These are phyloP conservation scores for Listrodromus nycthemerus DNA, from an alignment of 2,888 invertebrate genomes.

Conservation along the genomic window DNA sequence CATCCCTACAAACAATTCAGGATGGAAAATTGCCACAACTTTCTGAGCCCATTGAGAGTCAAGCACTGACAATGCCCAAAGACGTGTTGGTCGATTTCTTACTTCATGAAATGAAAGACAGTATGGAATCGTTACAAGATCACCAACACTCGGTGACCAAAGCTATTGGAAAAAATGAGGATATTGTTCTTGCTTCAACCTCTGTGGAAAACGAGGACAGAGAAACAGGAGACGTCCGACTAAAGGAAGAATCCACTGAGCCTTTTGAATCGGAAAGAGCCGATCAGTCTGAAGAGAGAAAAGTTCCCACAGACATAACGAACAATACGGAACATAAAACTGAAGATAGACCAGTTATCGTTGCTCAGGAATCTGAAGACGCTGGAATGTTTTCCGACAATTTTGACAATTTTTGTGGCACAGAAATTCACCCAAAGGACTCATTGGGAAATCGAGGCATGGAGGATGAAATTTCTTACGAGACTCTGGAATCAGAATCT, in stretches of 20 bases:
- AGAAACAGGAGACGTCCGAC: background rate
- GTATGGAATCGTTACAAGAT: conserved; percentile 21
- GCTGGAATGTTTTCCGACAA: conserved; percentile 58
- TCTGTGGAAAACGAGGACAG: conserved; percentile 46
- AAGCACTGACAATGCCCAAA: conserved; percentile 21
- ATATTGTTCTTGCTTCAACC: conserved; percentile 19
- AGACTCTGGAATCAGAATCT: conserved; percentile 45
- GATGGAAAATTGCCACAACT: background rate
- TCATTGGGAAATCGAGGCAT: conserved; percentile 10
- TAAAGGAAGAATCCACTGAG: conserved; percentile 3
- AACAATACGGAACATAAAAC: conserved; percentile 11
- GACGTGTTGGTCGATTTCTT: conserved; percentile 38
- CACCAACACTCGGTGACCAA: conserved; percentile 26
- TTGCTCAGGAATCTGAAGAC: conserved; percentile 51
- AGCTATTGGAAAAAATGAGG: conserved; percentile 18
- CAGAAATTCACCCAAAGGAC: conserved; percentile 2
- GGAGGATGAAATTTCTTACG: conserved; percentile 48
- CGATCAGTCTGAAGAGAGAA: conserved; percentile 21
- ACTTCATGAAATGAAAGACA: conserved; percentile 49
- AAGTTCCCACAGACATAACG: conserved; percentile 20
- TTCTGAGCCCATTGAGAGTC: conserved; percentile 4
- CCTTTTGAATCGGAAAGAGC: background rate
- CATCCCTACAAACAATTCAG: background rate
- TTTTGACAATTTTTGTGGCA: conserved; percentile 54
- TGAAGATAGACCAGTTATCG: background rate